These are phyloP conservation scores for Caenorhabditis wallacei DNA, from an alignment of 2,888 invertebrate genomes.

Conservation along the genomic window DNA sequence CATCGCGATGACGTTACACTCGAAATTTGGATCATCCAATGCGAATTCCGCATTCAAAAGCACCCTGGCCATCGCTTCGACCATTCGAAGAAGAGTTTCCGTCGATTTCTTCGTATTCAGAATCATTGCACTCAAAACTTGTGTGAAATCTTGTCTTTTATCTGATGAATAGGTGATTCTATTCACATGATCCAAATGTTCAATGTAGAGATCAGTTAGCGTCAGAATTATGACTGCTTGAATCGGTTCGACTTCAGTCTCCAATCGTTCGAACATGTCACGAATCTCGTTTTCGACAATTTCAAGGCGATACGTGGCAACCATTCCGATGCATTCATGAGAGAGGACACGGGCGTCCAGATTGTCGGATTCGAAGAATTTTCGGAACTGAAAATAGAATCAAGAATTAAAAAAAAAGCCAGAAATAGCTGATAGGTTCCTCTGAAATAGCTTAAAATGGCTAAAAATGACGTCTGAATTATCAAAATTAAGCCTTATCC, in stretches of 20 bases:
- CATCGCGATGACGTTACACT: slow-evolving; percentile 20
- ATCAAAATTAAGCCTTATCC: too few relatives aligned
- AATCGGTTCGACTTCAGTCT: neutral
- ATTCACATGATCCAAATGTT: neutral
- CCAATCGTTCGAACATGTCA: neutral
- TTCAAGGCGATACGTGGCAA: slow-evolving; percentile 24
- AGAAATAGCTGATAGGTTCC: too few relatives aligned
- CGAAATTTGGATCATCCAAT: slow-evolving; percentile 4
- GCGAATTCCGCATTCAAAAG: slow-evolving; percentile 29
- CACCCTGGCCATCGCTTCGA: slow-evolving; percentile 33
- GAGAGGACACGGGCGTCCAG: slow-evolving; percentile 17
- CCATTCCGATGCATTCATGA: slow-evolving; percentile 46
- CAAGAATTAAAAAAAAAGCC: neutral
- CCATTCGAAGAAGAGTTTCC: slow-evolving; percentile 11
- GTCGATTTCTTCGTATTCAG: neutral
- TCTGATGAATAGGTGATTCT: too few relatives aligned
- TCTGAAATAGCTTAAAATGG: too few relatives aligned
- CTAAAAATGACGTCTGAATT: too few relatives aligned
- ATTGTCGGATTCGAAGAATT: neutral
- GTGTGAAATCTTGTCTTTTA: too few relatives aligned
- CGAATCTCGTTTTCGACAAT: neutral
- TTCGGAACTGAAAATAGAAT: slow-evolving; percentile 11
- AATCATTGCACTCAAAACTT: neutral
- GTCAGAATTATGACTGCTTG: neutral
- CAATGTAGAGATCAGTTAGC: slow-evolving; percentile 15